phyloP scores from a whole-genome alignment of 1,140 invertebrate genomes.

The Pemphigus obesinymphae region DNA sequence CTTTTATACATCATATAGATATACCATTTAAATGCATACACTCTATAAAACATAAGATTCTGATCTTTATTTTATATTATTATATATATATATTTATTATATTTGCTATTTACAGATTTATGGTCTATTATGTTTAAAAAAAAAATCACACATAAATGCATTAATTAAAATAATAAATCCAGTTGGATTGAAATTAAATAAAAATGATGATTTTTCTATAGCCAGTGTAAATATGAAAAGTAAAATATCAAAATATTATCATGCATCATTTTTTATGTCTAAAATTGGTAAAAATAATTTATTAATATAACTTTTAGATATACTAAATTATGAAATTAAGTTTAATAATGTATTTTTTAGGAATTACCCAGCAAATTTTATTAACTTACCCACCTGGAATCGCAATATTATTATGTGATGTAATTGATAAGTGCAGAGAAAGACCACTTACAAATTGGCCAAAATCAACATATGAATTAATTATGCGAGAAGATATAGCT shows the following conservation, averaged over 20 bases:
- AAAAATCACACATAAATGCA: neutral
- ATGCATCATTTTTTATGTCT: constrained; percentile 51
- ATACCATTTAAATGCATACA: no score
- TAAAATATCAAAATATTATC: constrained; percentile 34
- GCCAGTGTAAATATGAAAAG: neutral
- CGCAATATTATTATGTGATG: constrained; percentile 67
- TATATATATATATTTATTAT: neutral
- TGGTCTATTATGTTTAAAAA: constrained; percentile 29
- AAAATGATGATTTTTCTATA: neutral
- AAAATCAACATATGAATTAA: constrained; percentile 66
- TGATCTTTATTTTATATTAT: no score
- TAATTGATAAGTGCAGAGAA: constrained; percentile 69
- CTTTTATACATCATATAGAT: no score
- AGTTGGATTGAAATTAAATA: neutral
- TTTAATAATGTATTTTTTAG: constrained; percentile 48
- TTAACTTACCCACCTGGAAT: constrained; percentile 71
- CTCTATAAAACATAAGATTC: no score
- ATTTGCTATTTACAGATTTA: constrained; percentile 17
- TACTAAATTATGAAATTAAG: neutral
- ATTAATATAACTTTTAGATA: constrained; percentile 24
- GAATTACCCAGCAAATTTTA: constrained; percentile 66
- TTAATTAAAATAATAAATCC: constrained; percentile 10
- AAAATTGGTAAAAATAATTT: constrained; percentile 47
- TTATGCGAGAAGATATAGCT: constrained; percentile 75
- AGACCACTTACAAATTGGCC: constrained; percentile 75